Evolutionary conservation across 2,113 vertebrate species (phyloP).

Genomic region (Gasterosteus nipponicus): DNA sequence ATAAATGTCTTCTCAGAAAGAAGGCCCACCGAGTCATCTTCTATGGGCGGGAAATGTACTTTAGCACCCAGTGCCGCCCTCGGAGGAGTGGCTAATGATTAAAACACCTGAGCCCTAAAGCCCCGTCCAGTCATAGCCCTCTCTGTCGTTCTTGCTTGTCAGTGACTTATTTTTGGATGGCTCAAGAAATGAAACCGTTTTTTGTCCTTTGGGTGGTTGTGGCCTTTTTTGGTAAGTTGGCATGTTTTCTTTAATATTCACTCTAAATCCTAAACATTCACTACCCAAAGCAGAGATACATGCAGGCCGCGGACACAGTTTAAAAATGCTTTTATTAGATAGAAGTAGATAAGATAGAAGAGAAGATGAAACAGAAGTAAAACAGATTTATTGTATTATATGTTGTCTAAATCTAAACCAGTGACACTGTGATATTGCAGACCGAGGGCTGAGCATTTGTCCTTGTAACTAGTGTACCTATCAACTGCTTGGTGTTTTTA

Average conservation of each 20-base stretch:
- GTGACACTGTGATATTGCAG: background rate
- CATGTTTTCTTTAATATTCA: background rate
- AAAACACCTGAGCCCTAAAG: slow-evolving; percentile 43
- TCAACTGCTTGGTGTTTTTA: background rate
- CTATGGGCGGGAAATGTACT: background rate
- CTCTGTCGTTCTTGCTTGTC: background rate
- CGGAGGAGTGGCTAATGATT: slow-evolving; percentile 58
- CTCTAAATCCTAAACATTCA: background rate
- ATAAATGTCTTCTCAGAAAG: background rate
- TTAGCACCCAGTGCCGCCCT: slow-evolving; percentile 20
- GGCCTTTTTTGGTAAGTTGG: slow-evolving; percentile 54
- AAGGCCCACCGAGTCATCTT: background rate
- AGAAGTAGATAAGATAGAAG: background rate
- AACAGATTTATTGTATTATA: background rate
- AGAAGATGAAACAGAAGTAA: too few species aligned
- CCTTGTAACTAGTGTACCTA: background rate
- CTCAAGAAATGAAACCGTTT: slow-evolving; percentile 13
- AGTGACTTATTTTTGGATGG: slow-evolving; percentile 24
- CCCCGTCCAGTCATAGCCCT: background rate
- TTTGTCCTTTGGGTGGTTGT: slow-evolving; percentile 26
- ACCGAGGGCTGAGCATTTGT: background rate
- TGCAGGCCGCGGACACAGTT: background rate
- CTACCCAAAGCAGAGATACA: background rate
- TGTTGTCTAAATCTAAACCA: background rate
- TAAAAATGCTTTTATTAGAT: background rate